These are phyloP conservation scores for Conus ventricosus DNA, from an alignment of 1,140 invertebrate genomes.

Conservation along the genomic window DNA sequence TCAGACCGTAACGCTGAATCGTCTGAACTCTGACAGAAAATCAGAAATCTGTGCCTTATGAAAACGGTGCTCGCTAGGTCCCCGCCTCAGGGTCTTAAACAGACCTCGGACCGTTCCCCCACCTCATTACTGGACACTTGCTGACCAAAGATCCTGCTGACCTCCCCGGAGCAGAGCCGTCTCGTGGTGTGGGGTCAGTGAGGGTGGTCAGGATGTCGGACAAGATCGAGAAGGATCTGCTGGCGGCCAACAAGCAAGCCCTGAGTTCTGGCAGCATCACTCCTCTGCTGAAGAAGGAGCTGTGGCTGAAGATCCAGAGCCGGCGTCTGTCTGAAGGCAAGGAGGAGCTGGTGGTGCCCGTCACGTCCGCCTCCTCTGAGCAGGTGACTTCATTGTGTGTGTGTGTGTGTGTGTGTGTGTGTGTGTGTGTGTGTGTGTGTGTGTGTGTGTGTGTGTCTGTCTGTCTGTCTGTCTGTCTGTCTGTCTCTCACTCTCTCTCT, in stretches of 20 bases:
- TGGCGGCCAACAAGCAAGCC: conserved; percentile 43
- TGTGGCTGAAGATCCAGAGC: conserved; percentile 91
- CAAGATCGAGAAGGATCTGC: conserved; percentile 31
- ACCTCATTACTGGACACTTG: no score
- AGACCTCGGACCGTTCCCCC: no score
- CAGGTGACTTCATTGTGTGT: conserved; percentile 9
- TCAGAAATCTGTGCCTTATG: no score
- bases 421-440: not conserved
- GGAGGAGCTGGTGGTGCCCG: conserved; percentile 59
- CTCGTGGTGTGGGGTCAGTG: no score
- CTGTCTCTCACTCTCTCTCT: no score
- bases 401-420: conserved; percentile 17
- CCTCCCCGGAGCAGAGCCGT: no score
- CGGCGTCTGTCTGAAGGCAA: conserved; percentile 80
- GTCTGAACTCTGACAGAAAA: no score
- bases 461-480: no score
- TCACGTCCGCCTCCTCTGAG: not conserved
- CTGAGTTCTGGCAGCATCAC: conserved; percentile 83
- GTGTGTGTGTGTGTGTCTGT: not conserved
- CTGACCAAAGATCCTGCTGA: no score
- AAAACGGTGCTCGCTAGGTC: no score
- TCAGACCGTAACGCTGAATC: no score
- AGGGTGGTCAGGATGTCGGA: not conserved
- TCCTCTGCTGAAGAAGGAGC: conserved; percentile 91
- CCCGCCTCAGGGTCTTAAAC: no score